Base-by-base conservation (phyloP, 2,888 invertebrate genomes). In the Cybosia mesomella region DNA sequence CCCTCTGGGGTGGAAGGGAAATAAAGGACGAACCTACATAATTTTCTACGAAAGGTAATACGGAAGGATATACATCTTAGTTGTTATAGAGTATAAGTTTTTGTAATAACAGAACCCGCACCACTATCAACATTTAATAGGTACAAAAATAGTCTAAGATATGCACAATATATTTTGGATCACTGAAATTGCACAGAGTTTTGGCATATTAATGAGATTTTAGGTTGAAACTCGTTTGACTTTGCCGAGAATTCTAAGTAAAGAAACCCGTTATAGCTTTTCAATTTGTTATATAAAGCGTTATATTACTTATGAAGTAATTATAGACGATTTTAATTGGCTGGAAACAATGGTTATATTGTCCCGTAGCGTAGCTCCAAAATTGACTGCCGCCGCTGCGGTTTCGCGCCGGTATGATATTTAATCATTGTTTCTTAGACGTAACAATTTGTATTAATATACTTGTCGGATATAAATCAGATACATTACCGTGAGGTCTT, bases 201-300 rank as follows among this genome's bases (percentile, higher is more conserved):
- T 62, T 32, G 13, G 53, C 34, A 34, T 54, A 34, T 54, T 63
- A 63, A 64, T 57, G 64, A 64, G 55, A 24, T 55, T 39, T 64
- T 28, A 8, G 32, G 39, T 15, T 34, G 39, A 55, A 64, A 64
- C 55, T n/a, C n/a, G 55, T 55, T 55, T 54, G 39, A 36, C 54
- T 64, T 64, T 64, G 34, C 24, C 7, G 55, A 64, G 36, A 64
- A 64, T 28, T 57, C 64, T 39, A 9, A 39, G 64, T 18, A 64
- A 64, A 39, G 55, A 39, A 64, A 49, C 39, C 64, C 55, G 28
- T 64, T 55, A 64, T n/a, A 49, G 58, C 34, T 58, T 61, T 62
- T 58, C 39, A 62, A 34, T 58, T 55, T 39, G 55, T n/a, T 55
- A 57, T 28, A 28, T 7, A n/a, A 39, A 64, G 54, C 55, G 64